Evolutionary conservation across 2,113 vertebrate species (phyloP).

Genomic region (Clupea harengus): DNA sequence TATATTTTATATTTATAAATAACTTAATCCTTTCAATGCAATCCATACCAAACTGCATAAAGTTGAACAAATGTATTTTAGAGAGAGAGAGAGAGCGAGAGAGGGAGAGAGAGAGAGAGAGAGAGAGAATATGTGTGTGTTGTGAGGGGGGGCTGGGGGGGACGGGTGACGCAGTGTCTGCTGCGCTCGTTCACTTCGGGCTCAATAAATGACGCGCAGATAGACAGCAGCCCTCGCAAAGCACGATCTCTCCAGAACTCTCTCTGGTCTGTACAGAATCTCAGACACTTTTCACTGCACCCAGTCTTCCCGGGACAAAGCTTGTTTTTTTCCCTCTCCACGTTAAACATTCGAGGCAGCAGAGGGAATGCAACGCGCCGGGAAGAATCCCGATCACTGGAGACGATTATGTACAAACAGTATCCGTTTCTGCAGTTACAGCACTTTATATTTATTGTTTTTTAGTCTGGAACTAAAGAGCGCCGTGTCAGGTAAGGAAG

Average conservation of each 20-base stretch:
- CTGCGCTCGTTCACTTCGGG: constrained; percentile 62
- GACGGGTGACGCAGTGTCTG: constrained; percentile 64
- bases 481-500: constrained; percentile 63
- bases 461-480: constrained; percentile 66
- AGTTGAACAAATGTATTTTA: neutral
- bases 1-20: no score
- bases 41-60: neutral
- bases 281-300: constrained; percentile 17
- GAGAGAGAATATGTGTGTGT: neutral
- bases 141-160: neutral
- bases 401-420: constrained; percentile 58
- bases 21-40: neutral
- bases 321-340: constrained; percentile 37
- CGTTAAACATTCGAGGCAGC: constrained; percentile 17
- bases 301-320: constrained; percentile 38
- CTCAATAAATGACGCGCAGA: constrained; percentile 57
- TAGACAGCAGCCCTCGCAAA: constrained; percentile 31
- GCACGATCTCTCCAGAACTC: constrained; percentile 28
- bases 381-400: constrained; percentile 45
- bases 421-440: constrained; percentile 63
- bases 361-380: constrained; percentile 66
- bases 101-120: neutral
- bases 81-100: neutral
- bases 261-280: constrained; percentile 10
- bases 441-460: constrained; percentile 77